Evolutionary conservation across 2,113 vertebrate species (phyloP).

Genomic region (Elephantulus edwardii): DNA sequence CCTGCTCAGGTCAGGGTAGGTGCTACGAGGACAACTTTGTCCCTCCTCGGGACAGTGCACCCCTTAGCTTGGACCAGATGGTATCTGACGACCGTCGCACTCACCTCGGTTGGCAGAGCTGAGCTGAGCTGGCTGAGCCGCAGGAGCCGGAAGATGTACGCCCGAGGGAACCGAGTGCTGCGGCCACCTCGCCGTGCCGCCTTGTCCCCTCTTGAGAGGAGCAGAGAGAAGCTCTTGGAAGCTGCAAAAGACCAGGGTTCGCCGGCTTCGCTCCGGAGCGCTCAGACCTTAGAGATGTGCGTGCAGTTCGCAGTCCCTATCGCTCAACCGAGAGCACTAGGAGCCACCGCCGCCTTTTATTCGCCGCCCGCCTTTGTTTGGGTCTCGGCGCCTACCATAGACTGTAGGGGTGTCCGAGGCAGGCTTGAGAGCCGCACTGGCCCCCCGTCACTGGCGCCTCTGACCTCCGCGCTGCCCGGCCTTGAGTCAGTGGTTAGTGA

Average conservation of each 20-base stretch:
- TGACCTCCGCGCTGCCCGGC: background rate
- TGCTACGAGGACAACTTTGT: background rate
- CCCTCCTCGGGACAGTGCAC: background rate
- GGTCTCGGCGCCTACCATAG: conserved; percentile 74
- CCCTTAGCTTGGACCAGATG: conserved; percentile 14
- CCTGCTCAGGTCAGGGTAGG: background rate
- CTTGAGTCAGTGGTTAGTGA: background rate
- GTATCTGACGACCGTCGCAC: conserved; percentile 49
- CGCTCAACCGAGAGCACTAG: background rate
- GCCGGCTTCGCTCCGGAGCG: background rate
- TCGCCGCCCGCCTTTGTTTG: conserved; percentile 78
- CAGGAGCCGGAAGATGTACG: background rate
- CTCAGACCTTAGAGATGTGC: accelerated
- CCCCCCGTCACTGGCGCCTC: background rate
- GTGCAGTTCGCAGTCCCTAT: accelerated
- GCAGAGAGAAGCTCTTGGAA: conserved; percentile 1
- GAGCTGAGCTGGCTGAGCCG: background rate
- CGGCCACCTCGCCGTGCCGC: background rate
- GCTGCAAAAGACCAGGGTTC: background rate
- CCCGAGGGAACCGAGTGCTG: background rate
- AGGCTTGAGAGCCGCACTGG: background rate
- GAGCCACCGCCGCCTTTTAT: conserved; percentile 76
- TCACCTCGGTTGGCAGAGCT: conserved; percentile 61
- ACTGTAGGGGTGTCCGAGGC: conserved; percentile 27
- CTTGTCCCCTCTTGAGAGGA: background rate